These are phyloP conservation scores for Orestias chungarensis DNA, from an alignment of 2,797 vertebrate species.

Conservation along the genomic window DNA sequence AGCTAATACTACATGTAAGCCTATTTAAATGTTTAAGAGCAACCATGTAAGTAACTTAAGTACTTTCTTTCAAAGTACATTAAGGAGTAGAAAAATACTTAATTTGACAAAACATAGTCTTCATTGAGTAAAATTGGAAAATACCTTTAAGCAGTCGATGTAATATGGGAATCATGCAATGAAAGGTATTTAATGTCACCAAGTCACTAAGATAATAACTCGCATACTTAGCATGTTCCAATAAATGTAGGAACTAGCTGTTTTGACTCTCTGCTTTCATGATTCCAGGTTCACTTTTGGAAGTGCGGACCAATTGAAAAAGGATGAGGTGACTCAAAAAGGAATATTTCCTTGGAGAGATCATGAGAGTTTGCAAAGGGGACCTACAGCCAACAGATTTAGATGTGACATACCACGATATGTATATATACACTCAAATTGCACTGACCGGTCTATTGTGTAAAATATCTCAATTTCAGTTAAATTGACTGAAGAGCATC, in stretches of 20 bases:
- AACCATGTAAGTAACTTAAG: no score
- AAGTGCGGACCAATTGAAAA: not conserved
- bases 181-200: not conserved
- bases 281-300: not conserved
- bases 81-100: not conserved
- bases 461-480: not conserved
- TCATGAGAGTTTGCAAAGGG: not conserved
- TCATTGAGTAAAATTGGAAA: not conserved
- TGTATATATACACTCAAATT: not conserved
- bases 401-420: not conserved
- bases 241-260: not conserved
- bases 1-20: not conserved
- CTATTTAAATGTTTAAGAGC: no score
- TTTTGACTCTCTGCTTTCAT: not conserved
- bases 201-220: not conserved
- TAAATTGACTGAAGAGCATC: not conserved
- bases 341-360: not conserved
- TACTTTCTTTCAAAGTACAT: no score
- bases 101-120: no score
- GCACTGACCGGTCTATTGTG: not conserved
- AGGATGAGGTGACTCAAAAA: not conserved
- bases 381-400: not conserved
- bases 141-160: not conserved
- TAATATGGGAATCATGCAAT: not conserved
- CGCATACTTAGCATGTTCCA: not conserved